These are phyloP conservation scores for Caenorhabditis briggsae DNA, from an alignment of 1,140 invertebrate genomes.

Conservation along the genomic window DNA sequence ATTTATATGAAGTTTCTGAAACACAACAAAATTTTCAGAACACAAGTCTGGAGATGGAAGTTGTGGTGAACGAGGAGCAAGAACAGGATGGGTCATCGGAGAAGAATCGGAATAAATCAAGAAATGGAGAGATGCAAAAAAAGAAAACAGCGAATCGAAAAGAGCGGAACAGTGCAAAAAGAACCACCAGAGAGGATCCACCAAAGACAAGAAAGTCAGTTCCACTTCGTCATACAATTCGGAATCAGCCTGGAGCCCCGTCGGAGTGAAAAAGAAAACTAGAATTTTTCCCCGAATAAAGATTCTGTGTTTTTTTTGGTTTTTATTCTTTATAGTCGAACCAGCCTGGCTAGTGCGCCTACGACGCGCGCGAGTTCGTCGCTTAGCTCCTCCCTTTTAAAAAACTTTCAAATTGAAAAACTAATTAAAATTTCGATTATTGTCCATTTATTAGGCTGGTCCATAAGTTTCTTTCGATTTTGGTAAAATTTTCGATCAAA, in stretches of 20 bases:
- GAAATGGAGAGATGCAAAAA: neutral
- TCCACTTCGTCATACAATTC: neutral
- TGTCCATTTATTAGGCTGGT: no score
- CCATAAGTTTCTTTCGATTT: no score
- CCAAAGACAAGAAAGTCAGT: constrained; percentile 11
- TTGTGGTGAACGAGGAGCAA: neutral
- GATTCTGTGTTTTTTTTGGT: no score
- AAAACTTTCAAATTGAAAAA: no score
- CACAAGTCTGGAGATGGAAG: neutral
- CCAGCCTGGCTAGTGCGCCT: no score
- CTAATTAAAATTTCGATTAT: no score
- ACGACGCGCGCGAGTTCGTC: no score
- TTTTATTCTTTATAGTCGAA: no score
- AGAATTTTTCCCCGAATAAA: neutral
- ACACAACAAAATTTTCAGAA: neutral
- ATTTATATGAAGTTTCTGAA: neutral
- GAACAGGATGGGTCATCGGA: constrained; percentile 7
- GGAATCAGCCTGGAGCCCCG: neutral
- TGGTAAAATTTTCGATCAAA: no score
- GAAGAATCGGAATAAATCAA: neutral
- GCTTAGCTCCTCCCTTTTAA: no score
- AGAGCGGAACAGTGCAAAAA: constrained; percentile 11
- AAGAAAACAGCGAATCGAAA: constrained; percentile 17
- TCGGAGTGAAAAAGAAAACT: neutral
- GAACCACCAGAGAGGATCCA: neutral